Conservation (phyloP, 2,888 invertebrate genomes). For the Drosophila maculinotata region DNA sequence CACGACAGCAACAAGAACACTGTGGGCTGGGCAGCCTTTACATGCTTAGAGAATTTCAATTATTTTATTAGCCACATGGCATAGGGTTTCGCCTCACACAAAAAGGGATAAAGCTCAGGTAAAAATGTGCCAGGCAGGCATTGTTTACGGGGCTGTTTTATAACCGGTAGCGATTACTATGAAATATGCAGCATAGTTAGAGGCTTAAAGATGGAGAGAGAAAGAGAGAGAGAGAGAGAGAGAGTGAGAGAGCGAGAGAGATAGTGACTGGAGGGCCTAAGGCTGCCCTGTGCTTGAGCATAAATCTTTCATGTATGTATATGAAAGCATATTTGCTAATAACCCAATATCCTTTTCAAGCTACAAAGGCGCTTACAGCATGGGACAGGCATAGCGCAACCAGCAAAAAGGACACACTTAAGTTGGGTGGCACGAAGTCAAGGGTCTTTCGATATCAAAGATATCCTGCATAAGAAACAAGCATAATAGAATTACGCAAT, state of each 20-base stretch:
- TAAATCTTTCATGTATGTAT: constrained; percentile 75
- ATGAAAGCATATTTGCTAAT: constrained; percentile 77
- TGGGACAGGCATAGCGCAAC: constrained; percentile 29
- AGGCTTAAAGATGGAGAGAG: not conserved
- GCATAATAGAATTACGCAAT: too few relatives aligned
- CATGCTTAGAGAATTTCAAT: constrained; percentile 75
- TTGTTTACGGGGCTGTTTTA: constrained; percentile 56
- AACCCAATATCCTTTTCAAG: constrained; percentile 70
- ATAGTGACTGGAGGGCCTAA: constrained; percentile 9
- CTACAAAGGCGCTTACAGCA: constrained; percentile 38
- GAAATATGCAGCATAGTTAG: constrained; percentile 67
- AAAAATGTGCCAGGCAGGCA: constrained; percentile 40
- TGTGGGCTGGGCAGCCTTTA: constrained; percentile 27
- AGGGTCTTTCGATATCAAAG: not conserved
- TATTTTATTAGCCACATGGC: constrained; percentile 76
- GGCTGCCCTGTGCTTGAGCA: constrained; percentile 50
- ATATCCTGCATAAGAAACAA: constrained; percentile 5
- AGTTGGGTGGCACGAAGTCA: not conserved
- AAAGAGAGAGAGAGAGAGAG: not conserved
- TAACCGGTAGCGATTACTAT: constrained; percentile 75
- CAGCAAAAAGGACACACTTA: constrained; percentile 56
- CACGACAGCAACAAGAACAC: constrained; percentile 26
- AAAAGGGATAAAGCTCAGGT: constrained; percentile 58
- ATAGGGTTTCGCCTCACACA: constrained; percentile 48
- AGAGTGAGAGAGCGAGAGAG: not conserved